Percentiles rank a stretch among this genome's conserved stretches.
phyloP scores from a whole-genome alignment of 1,140 invertebrate species.

The Monomorium pharaonis region DNA sequence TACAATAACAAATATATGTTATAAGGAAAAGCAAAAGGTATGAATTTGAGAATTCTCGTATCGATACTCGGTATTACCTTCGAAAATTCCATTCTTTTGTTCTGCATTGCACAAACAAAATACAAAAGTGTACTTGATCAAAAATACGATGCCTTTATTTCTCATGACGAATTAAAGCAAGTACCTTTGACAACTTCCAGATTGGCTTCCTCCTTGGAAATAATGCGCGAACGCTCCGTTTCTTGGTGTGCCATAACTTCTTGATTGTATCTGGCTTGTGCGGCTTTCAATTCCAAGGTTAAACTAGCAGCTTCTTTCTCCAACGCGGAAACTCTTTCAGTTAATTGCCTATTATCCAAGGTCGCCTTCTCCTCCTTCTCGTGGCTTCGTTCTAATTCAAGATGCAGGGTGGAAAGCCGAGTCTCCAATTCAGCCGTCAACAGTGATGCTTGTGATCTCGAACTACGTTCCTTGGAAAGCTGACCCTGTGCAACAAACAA shows the following conservation, averaged over 20 bases:
- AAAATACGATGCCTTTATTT: constrained; percentile 1
- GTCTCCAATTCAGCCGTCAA: constrained; percentile 92
- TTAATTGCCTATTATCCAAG: constrained; percentile 91
- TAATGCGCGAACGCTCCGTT: constrained; percentile 92
- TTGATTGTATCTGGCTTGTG: constrained; percentile 94
- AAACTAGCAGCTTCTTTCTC: constrained; percentile 96
- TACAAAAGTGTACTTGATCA: constrained; percentile 15
- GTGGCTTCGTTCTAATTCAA: constrained; percentile 90
- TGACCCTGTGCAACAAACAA: constrained; percentile 86
- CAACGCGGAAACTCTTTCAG: constrained; percentile 92
- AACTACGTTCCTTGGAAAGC: constrained; percentile 93
- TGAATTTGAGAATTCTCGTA: constrained; percentile 28
- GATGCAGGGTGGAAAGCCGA: constrained; percentile 89
- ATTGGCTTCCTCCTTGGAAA: constrained; percentile 96
- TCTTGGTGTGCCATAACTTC: constrained; percentile 95
- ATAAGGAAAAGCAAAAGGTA: background rate
- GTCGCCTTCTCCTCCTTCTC: constrained; percentile 90
- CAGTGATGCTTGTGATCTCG: constrained; percentile 89
- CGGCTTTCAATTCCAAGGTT: constrained; percentile 94
- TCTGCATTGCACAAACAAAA: constrained; percentile 69
- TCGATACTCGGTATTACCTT: constrained; percentile 79
- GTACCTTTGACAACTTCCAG: constrained; percentile 95
- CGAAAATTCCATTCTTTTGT: constrained; percentile 83
- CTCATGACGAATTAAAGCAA: constrained; percentile 28
- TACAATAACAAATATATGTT: constrained; percentile 7